Evolutionary conservation across 2,797 vertebrate genomes (phyloP).

Genomic region (Scomberomorus guttatus): DNA sequence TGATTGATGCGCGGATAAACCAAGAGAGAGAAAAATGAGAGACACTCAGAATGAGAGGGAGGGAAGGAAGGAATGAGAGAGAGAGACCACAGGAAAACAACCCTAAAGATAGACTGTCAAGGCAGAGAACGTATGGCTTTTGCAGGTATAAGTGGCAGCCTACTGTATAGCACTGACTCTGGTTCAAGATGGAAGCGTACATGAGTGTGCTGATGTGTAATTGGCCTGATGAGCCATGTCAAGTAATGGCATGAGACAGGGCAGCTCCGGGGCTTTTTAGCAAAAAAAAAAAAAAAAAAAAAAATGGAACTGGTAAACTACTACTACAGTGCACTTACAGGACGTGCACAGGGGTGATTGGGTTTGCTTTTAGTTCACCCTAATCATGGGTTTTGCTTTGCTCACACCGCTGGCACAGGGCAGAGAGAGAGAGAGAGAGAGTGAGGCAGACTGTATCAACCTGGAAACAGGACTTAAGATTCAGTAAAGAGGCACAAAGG

Average conservation of each 20-base stretch:
- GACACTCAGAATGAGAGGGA: constrained; percentile 19
- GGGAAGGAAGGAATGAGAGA: constrained; percentile 7
- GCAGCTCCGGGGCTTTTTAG: constrained; percentile 41
- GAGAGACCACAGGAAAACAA: constrained; percentile 44
- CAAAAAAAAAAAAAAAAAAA: constrained; percentile 2
- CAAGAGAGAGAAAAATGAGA: constrained; percentile 13
- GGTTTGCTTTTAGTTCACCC: constrained; percentile 29
- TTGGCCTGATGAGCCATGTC: constrained; percentile 68
- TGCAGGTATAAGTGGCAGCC: constrained; percentile 57
- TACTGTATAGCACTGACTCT: constrained; percentile 32
- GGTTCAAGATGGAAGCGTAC: constrained; percentile 45
- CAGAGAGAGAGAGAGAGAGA: not conserved
- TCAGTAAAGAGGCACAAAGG: constrained; percentile 2
- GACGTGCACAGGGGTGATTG: constrained; percentile 31
- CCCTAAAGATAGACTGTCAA: constrained; percentile 57
- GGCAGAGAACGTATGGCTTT: constrained; percentile 50
- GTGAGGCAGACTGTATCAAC: not conserved
- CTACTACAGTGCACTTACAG: constrained; percentile 18
- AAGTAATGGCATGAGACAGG: constrained; percentile 59
- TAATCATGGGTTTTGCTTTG: constrained; percentile 2
- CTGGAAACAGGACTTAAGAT: constrained; percentile 18
- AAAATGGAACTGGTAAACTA: constrained; percentile 14
- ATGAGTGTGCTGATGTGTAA: constrained; percentile 70
- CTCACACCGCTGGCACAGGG: constrained; percentile 21
- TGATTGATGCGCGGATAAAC: constrained; percentile 43